phyloP scores from a whole-genome alignment of 2,113 vertebrate genomes.

The Benitochromis conjunctus region DNA sequence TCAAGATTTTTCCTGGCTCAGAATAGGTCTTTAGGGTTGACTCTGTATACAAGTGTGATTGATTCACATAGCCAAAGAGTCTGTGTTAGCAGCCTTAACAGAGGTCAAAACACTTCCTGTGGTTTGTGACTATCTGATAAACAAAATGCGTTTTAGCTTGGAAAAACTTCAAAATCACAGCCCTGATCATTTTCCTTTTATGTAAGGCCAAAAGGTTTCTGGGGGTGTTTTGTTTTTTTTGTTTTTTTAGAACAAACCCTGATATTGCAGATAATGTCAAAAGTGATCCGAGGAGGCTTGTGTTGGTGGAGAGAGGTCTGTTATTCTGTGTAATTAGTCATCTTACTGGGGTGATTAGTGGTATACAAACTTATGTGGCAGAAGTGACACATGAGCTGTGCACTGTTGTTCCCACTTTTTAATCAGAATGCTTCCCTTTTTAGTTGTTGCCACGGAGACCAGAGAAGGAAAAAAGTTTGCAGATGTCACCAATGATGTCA shows the following conservation, averaged over 20 bases:
- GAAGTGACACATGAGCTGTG: background rate
- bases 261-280: background rate
- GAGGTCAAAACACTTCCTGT: background rate
- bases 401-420: background rate
- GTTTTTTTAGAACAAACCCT: background rate
- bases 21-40: background rate
- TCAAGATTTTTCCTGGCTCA: background rate
- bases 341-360: background rate
- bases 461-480: background rate
- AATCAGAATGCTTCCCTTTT: constrained; percentile 24
- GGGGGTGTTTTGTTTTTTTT: background rate
- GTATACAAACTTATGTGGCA: background rate
- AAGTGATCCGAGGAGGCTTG: background rate
- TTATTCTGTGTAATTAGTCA: background rate
- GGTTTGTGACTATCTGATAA: background rate
- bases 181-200: background rate
- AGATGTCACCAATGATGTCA: constrained; percentile 30
- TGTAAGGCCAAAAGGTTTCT: background rate
- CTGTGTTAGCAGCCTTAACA: background rate
- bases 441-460: constrained; percentile 17
- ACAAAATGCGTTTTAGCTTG: background rate
- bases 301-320: background rate
- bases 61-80: background rate
- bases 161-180: background rate
- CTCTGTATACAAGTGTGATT: background rate